A percentile compares a stretch with the other conserved stretches of the same genome.
phyloP scores from a whole-genome alignment of 2,113 vertebrate species.

The Montifringilla adamsi region DNA sequence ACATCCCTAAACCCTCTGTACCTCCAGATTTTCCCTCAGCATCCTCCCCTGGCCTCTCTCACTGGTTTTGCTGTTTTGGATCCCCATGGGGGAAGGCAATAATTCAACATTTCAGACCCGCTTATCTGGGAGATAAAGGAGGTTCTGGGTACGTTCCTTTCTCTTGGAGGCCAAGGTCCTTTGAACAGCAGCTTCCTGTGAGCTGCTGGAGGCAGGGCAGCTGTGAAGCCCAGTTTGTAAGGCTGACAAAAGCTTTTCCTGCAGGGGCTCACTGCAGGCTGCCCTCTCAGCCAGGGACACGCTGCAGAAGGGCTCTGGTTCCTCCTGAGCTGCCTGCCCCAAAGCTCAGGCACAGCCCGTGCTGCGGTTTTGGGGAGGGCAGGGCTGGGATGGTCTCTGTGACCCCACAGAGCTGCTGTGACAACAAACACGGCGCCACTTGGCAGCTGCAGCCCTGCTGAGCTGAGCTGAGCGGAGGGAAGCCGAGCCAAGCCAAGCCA shows the following conservation, averaged over 20 bases:
- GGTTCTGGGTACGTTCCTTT: not conserved
- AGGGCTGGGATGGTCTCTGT: accelerated
- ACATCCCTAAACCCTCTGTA: not conserved
- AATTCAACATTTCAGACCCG: not conserved
- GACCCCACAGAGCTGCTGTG: not conserved
- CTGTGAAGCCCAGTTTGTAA: not conserved
- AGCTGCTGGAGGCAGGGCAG: not conserved
- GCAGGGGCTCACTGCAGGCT: not conserved
- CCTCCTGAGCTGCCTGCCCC: not conserved
- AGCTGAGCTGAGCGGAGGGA: not conserved
- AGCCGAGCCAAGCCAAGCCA: not conserved
- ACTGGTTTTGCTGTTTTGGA: not conserved
- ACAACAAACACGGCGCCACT: not conserved
- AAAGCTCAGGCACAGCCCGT: not conserved
- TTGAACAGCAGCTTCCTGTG: not conserved
- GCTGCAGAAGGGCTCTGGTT: not conserved
- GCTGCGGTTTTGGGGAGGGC: not conserved
- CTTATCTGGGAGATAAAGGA: not conserved
- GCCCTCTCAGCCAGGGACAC: not conserved
- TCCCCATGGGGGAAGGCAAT: not conserved
- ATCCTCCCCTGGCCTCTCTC: not conserved
- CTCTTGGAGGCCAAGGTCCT: not conserved
- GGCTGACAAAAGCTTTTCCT: not conserved
- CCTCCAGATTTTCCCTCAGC: not conserved
- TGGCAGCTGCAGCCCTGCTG: not conserved